phyloP scores from a whole-genome alignment of 37 sponge, comb jelly and placozoan species.

The Haliclona indistincta region DNA sequence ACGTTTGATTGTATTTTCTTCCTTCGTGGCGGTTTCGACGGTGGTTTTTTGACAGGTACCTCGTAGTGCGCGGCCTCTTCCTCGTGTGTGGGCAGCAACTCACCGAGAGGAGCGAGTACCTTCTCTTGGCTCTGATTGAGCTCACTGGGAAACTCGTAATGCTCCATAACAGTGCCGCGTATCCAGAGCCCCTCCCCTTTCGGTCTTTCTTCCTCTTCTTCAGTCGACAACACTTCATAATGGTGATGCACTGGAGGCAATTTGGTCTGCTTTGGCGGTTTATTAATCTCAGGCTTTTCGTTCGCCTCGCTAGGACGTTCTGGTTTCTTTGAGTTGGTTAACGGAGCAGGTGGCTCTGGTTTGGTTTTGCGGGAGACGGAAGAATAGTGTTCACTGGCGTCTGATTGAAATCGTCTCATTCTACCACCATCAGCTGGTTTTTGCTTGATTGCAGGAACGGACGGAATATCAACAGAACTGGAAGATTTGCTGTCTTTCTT shows the following conservation, averaged over 20 bases:
- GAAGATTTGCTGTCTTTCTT: too few relatives aligned
- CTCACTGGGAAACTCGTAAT: constrained; percentile 1
- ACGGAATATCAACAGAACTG: not conserved
- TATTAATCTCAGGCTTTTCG: too few relatives aligned
- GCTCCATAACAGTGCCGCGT: not conserved
- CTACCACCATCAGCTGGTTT: not conserved
- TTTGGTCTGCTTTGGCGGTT: too few relatives aligned
- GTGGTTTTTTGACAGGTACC: not conserved
- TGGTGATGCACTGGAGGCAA: too few relatives aligned
- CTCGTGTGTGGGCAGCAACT: not conserved
- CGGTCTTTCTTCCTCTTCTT: too few relatives aligned
- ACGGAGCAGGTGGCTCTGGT: too few relatives aligned
- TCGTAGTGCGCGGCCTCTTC: not conserved
- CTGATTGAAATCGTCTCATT: not conserved
- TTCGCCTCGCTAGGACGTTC: too few relatives aligned
- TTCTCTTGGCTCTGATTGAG: not conserved
- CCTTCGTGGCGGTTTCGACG: not conserved
- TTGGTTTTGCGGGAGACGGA: not conserved
- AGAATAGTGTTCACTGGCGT: not conserved
- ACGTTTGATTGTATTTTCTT: too few relatives aligned
- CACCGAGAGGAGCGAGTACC: not conserved
- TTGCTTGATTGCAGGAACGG: not conserved
- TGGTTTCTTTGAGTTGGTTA: too few relatives aligned
- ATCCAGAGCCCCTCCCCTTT: too few relatives aligned
- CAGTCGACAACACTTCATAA: too few relatives aligned